Evolutionary conservation across 2,113 vertebrate species (phyloP).

Genomic region (Dasypus novemcinctus): DNA sequence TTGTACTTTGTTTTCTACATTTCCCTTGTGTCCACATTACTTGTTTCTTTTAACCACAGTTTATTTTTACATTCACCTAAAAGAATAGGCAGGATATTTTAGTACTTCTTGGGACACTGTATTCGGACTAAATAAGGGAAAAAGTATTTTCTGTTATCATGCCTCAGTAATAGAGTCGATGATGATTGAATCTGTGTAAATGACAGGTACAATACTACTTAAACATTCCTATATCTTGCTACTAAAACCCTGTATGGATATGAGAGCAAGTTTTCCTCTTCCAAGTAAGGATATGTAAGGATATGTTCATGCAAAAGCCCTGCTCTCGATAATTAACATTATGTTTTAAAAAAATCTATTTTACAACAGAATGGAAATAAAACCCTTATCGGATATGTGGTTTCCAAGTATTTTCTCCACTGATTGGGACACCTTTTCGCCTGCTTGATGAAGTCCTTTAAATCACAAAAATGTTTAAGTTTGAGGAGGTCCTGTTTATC

Average conservation of each 20-base stretch:
- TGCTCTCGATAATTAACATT: background rate
- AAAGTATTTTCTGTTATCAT: background rate
- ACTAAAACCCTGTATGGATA: background rate
- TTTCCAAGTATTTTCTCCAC: background rate
- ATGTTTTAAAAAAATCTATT: background rate
- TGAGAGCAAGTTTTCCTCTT: background rate
- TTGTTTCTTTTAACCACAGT: background rate
- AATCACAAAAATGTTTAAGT: too few species aligned
- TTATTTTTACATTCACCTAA: background rate
- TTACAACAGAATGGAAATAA: background rate
- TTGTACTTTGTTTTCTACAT: background rate
- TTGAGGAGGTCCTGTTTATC: too few species aligned
- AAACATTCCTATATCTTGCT: background rate
- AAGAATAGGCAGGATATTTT: background rate
- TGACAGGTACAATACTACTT: background rate
- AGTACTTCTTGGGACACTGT: background rate
- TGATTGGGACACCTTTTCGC: background rate
- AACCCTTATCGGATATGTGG: background rate
- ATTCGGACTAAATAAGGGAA: background rate
- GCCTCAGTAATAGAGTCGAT: background rate
- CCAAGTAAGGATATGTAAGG: background rate
- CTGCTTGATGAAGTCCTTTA: background rate
- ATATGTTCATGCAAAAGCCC: background rate
- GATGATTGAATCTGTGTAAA: background rate
- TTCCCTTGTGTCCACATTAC: background rate